Evolutionary conservation across 1,140 invertebrate species (phyloP), one percentile per base, ranked within the genome.

Genomic region (Oryzaephilus surinamensis): DNA sequence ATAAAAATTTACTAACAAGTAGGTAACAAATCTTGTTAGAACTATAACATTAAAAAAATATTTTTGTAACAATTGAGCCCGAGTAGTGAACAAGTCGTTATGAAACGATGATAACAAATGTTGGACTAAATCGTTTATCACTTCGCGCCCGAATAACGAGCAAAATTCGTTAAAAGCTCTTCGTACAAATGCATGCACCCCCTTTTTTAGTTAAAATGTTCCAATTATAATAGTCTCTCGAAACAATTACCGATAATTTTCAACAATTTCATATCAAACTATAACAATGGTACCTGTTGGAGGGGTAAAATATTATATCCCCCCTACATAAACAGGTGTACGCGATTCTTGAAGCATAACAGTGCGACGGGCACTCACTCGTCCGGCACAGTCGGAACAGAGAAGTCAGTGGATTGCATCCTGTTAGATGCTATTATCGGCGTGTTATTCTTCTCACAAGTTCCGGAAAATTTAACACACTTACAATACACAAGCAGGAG

Each of bases 271-370:
- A 48, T 48, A 48, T 48, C 42, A 43, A 51, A 48, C 41, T 41
- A 45, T 45, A 50, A 55, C 53, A 52, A 50, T 53, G 44, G 39
- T 50, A 55, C 52, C 54, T 59, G 48, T 50, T 50, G 50, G 52
- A 48, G 54, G 55, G 57, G 57, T 50, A 44, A 45, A 52, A 55
- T 46, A 51, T 43, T 44, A 16, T 12, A 33, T 44, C 53, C 57
- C 56, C 55, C 45, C 53, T 54, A 35, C 52, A 34, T 52, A 44
- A 60, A 61, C 59, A 61, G 59, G 59, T 61, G 59, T 55, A 61
- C 56, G 57, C 54, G 51, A 46, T 58, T 60, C 59, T 57, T 61
- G 55, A 61, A 60, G 54, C 59, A 61, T 58, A 61, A 61, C 59
- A 60, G 51, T 48, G 50, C 46, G 48, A 32, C 52, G 51, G 51